Evolutionary conservation across 2,888 invertebrate genomes (phyloP), one percentile per base, ranked within the genome.

Genomic region (Endotricha flammealis): DNA sequence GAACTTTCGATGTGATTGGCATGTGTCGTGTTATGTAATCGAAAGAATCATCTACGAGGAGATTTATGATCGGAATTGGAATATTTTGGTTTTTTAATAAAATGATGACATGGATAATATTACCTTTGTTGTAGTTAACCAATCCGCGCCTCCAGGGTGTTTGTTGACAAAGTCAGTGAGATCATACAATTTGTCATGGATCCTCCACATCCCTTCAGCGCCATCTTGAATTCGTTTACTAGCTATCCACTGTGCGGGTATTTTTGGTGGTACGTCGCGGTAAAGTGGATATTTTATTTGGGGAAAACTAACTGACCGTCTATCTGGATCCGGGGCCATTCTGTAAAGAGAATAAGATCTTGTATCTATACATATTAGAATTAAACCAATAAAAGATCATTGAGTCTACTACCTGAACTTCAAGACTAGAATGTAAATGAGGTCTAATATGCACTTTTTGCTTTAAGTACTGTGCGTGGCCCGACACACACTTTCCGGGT

Each of bases 121-220:
- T 62, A 90, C 95, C 87, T 92, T 91, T 0, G 93, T 91, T 33
- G 88, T 68, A 29, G 67, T 63, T 23, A 96, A 64, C 95, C 95
- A 96, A 53, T 92, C 90, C 0, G 86, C 47, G 0, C 98, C 96
- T 6, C 97, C 97, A 1, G 99, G 99, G 83, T 99, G 99, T 13
- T 78, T 77, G 0, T 89, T 69, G 1, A 94, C 83, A 61, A 97
- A 99, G 4, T 89, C 88, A 0, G 91, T 91, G 28, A 99, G 88
- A 73, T 99, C 96, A 69, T 98, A 99, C 0, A 99, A 79, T 6
- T 78, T 77, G 64, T 95, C 90, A 38, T 92, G 88, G 20, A 95
- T 88, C 40, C 95, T 88, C 95, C 95, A 96, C 0, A 94, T 71
- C 5, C 89, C 91, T 68, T 93, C 93, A 0, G 93, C 93, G 1